A percentile compares a stretch with the other conserved stretches of the same genome.
Evolutionary conservation across 2,888 invertebrate genomes (phyloP).

Genomic region (Ormyrus labotus): DNA sequence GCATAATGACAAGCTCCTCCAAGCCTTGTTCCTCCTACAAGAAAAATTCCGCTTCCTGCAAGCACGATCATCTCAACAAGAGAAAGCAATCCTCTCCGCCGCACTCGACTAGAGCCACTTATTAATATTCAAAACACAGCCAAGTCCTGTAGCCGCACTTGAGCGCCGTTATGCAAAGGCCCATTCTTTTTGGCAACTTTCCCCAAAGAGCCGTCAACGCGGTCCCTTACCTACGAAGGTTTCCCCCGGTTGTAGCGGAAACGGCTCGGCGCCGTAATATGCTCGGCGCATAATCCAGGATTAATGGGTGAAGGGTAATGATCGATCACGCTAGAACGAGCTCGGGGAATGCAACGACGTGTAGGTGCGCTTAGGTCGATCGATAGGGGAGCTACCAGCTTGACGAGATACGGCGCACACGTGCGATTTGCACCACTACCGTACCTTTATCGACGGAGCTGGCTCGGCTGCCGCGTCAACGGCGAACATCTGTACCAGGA

Average conservation of each 20-base stretch:
- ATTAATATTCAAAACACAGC: no score
- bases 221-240: not conserved
- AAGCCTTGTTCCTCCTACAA: no score
- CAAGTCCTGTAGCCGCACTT: no score
- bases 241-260: not conserved
- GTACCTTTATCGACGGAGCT: conserved; percentile 17
- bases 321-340: conserved; percentile 64
- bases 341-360: conserved; percentile 58
- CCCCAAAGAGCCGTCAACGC: no score
- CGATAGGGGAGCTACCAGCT: conserved; percentile 47
- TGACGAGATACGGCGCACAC: conserved; percentile 29
- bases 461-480: not conserved
- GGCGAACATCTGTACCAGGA: conserved; percentile 47
- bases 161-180: no score
- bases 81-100: no score
- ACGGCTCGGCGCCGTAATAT: conserved; percentile 8
- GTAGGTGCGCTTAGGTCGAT: conserved; percentile 61
- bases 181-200: no score
- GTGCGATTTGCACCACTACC: conserved; percentile 35
- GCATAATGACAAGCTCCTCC: no score
- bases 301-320: conserved; percentile 64
- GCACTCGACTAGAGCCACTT: no score
- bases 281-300: conserved; percentile 55
- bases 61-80: no score
- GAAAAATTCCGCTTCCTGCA: no score